These are phyloP conservation scores for Thelaira solivaga DNA, from an alignment of 2,888 invertebrate species.

Conservation along the genomic window DNA sequence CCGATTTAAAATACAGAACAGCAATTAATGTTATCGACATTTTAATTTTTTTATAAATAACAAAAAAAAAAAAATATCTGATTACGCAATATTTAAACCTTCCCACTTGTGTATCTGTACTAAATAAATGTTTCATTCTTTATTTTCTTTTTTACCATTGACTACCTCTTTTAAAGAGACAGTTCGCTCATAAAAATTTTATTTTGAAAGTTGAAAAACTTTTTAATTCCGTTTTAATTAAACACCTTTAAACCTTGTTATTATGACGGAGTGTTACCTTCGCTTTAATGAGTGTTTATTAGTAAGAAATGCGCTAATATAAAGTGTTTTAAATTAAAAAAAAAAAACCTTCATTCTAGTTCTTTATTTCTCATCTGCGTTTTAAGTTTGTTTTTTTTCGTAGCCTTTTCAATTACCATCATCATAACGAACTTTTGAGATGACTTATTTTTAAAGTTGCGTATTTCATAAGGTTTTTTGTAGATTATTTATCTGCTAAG, in stretches of 20 bases:
- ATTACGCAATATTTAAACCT: too few species aligned
- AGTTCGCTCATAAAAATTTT: not conserved
- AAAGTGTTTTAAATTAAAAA: not conserved
- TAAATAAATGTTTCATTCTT: too few species aligned
- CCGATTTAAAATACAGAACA: too few species aligned
- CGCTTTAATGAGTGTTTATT: not conserved
- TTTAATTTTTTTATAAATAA: too few species aligned
- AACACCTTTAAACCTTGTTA: not conserved
- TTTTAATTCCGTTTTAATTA: slow-evolving; percentile 44
- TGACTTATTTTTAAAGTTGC: too few species aligned
- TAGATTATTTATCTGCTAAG: too few species aligned
- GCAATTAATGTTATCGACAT: too few species aligned
- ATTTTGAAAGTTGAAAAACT: slow-evolving; percentile 2
- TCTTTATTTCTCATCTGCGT: not conserved
- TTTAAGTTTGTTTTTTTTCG: too few species aligned
- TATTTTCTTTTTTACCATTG: not conserved
- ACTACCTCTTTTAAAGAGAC: not conserved
- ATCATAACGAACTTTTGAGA: too few species aligned
- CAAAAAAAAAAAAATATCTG: too few species aligned
- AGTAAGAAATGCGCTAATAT: not conserved
- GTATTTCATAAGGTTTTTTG: too few species aligned
- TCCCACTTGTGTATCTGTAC: too few species aligned
- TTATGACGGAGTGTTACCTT: not conserved
- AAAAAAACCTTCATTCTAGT: not conserved
- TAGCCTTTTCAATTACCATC: not conserved